These are phyloP conservation scores for Uloborus plumipes DNA, from an alignment of 2,888 invertebrate genomes.

Conservation along the genomic window DNA sequence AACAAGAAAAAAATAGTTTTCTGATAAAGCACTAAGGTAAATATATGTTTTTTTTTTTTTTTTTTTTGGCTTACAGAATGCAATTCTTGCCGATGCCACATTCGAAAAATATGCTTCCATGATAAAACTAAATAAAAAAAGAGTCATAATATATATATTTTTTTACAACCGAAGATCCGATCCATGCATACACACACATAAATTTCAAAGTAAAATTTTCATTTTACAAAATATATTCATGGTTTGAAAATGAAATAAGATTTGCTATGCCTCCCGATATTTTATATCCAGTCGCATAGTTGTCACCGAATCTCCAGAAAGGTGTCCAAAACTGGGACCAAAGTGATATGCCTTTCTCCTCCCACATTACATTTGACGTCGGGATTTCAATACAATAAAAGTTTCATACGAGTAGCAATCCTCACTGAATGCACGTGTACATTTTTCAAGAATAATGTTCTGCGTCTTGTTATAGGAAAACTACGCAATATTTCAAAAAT, in stretches of 20 bases:
- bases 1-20: too few species aligned
- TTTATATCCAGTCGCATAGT: background rate
- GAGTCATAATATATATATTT: too few species aligned
- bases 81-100: too few species aligned
- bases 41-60: too few species aligned
- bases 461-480: too few species aligned
- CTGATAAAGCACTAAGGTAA: too few species aligned
- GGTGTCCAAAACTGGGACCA: conserved; percentile 2
- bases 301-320: background rate
- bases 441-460: background rate
- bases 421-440: conserved; percentile 2
- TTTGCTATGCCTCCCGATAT: conserved; percentile 6
- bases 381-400: conserved; percentile 4
- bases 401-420: conserved; percentile 7
- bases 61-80: too few species aligned
- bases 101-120: too few species aligned
- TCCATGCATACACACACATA: background rate
- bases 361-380: background rate
- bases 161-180: too few species aligned
- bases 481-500: too few species aligned
- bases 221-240: conserved; percentile 9
- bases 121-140: too few species aligned
- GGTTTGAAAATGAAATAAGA: conserved; percentile 12
- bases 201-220: conserved; percentile 9
- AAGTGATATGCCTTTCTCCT: conserved; percentile 6